Evolutionary conservation across 2,888 invertebrate species (phyloP).

Genomic region (Lathronympha strigana): DNA sequence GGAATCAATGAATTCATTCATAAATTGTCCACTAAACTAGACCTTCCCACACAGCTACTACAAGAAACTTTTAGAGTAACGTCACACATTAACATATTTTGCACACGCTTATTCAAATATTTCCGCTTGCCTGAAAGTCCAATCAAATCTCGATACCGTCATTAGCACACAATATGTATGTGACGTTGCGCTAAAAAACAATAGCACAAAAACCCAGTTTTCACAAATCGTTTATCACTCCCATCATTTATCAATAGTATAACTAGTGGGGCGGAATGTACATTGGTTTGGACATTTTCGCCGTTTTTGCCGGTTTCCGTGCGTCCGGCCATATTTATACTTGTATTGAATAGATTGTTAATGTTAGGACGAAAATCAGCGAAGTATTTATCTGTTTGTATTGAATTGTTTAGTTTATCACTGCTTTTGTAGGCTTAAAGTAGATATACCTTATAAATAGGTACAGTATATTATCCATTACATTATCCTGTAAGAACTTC

Average conservation of each 20-base stretch:
- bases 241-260: conserved; percentile 76
- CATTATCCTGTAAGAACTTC: no score
- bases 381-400: no score
- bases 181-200: conserved; percentile 22
- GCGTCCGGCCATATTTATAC: conserved; percentile 24
- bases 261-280: conserved; percentile 77
- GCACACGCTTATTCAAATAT: no score
- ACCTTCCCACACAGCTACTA: no score
- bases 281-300: conserved; percentile 69
- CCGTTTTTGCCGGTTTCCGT: conserved; percentile 50
- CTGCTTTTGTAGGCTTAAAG: no score
- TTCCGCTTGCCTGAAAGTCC: not conserved
- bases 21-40: no score
- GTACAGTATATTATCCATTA: no score
- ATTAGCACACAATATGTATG: not conserved
- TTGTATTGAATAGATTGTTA: conserved; percentile 1
- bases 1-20: no score
- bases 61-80: no score
- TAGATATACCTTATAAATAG: no score
- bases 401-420: no score
- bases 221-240: conserved; percentile 59
- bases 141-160: not conserved
- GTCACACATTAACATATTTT: no score
- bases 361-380: not conserved
- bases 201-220: conserved; percentile 54